These are phyloP conservation scores for Phataginus tetradactyla DNA, from an alignment of 2,797 vertebrate species.

Conservation along the genomic window DNA sequence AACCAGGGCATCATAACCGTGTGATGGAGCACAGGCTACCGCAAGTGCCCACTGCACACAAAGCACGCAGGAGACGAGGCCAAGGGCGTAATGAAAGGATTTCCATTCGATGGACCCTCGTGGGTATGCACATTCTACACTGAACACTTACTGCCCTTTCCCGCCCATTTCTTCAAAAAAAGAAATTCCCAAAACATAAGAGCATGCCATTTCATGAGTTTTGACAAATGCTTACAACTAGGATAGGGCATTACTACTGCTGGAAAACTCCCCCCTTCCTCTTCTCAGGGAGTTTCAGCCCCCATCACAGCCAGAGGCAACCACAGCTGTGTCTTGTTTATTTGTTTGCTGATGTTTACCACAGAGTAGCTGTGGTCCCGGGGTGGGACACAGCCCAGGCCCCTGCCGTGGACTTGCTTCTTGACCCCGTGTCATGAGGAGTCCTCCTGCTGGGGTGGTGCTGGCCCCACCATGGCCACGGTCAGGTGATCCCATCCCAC, in stretches of 20 bases:
- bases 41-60: slow-evolving; percentile 40
- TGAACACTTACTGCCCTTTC: not conserved
- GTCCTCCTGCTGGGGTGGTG: not conserved
- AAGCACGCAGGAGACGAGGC: not conserved
- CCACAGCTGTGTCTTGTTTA: not conserved
- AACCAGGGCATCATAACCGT: not conserved
- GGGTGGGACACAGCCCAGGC: not conserved
- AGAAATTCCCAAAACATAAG: not conserved
- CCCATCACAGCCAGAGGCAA: not conserved
- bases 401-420: too few relatives aligned
- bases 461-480: not conserved
- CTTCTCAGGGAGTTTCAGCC: not conserved
- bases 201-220: not conserved
- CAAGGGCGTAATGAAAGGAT: slow-evolving; percentile 13
- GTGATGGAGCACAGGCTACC: not conserved
- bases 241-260: too few relatives aligned
- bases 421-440: not conserved
- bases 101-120: not conserved
- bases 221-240: not conserved
- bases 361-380: not conserved
- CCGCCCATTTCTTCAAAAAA: not conserved
- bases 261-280: not conserved
- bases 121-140: not conserved
- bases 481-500: not conserved
- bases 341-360: not conserved